Base-by-base conservation (phyloP, 2,113 vertebrate species). In the Diphyllodes magnificus region DNA sequence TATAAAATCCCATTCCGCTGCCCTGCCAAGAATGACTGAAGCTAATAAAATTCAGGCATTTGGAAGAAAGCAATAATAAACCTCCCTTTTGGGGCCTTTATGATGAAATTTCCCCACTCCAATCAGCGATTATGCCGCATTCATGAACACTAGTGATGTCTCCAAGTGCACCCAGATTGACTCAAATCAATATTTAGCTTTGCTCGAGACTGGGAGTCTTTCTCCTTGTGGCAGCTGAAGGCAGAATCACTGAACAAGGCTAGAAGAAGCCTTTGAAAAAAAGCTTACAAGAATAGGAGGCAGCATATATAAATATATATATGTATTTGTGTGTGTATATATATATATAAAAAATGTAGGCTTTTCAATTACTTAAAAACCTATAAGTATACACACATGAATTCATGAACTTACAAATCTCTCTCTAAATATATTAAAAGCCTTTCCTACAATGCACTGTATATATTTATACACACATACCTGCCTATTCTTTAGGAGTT, bases 1-100 rank as follows among this genome's bases (percentile, higher is more conserved):
- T 96, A 97, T 97, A 96, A 97, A 97, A 97, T 96, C 94, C 95
- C 91, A 97, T 97, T 96, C 96, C 84, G 50, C 86, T 65, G 93
- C 96, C 95, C 97, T 97, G 95, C 97, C 96, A 97, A 97, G 93
- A 97, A 96, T 97, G 94, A 95, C 95, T 97, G 97, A 95, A 95
- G 96, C 96, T 96, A 96, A 97, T 96, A 96, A 97, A 96, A 95
- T 82, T 92, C 95, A 94, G 95, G 94, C 94, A 95, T 97, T 97
- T 97, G 96, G 97, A 97, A 97, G 95, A 96, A 97, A 96, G 96
- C 94, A 97, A 96, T 96, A 97, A 97, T 93, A 95, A 96, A 95
- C 86, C 92, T 97, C 96, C 95, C 95, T 97, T 96, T 96, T 96
- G 96, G 96, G 96, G 95, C 93, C 87, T 96, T 96, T 96, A 94